phyloP scores from a whole-genome alignment of 2,797 vertebrate genomes.

The Onychomys arenicola region DNA sequence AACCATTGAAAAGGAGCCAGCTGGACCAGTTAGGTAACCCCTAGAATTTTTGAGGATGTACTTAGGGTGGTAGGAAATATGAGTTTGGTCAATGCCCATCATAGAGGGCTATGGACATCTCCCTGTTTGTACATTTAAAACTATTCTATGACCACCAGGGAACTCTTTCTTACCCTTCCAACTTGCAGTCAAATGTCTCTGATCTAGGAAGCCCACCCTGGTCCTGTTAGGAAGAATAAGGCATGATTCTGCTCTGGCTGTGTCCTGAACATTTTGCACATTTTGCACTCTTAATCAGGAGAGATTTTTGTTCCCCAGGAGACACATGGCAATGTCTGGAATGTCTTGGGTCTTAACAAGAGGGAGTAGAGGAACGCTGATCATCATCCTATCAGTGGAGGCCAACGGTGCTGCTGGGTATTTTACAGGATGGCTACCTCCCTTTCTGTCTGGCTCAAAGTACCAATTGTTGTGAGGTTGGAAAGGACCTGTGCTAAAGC shows the following conservation, averaged over 20 bases:
- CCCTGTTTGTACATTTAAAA: not conserved
- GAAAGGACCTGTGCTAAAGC: not conserved
- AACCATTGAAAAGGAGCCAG: not conserved
- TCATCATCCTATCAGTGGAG: not conserved
- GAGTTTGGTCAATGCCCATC: not conserved
- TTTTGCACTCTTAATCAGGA: not conserved
- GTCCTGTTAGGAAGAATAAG: not conserved
- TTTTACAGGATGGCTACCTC: not conserved
- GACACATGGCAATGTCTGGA: not conserved
- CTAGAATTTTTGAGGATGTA: not conserved
- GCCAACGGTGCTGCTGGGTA: not conserved
- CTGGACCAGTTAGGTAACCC: not conserved
- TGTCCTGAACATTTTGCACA: not conserved
- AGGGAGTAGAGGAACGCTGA: too few species aligned
- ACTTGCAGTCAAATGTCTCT: not conserved
- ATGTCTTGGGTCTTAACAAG: not conserved
- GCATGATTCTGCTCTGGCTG: not conserved
- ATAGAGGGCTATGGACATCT: not conserved
- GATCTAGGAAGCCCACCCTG: not conserved
- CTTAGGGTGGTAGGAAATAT: not conserved
- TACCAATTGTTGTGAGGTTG: not conserved
- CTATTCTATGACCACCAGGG: not conserved
- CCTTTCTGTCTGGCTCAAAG: not conserved
- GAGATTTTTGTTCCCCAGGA: not conserved
- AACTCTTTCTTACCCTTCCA: not conserved